Base-by-base conservation (phyloP, 2,113 vertebrate species). In the Noturus placidus region DNA sequence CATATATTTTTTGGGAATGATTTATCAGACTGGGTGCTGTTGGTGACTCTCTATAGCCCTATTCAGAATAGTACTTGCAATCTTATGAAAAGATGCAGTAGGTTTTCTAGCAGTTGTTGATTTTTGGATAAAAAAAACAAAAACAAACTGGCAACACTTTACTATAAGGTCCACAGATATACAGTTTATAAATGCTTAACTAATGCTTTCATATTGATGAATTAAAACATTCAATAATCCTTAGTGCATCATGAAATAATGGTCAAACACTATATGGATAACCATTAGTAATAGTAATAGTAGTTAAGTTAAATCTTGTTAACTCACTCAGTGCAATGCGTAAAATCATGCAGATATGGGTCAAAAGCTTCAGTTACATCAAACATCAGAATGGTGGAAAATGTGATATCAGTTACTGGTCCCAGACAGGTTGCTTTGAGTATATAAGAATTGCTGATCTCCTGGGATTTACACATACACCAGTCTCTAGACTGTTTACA, bases 21-120 rank as follows among this genome's bases (percentile, higher is more conserved):
- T 86, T 82, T 67, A 61, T 86, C 54, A 82, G 69, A 63, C 56
- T 83, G 20, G 17, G 15, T 82, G 69, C 35, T 2, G 42, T 20
- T 82, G 46, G 8, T 50, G 77, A 25, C 54, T 59, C 76, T 79
- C 8, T 27, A 79, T 83, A 52, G 52, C 46, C 27, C 30, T 59
- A 74, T 57, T 69, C 82, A 56, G 15, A 35, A 83, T 9, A 52
- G 27, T 11, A 25, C 33, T 33, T 30, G 30, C 35, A 76, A 17
- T 59, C 27, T 33, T 50, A 20, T 57, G 27, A 56, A 69, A 57
- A 57, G 30, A 70, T 42, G 4, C 20, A 76, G 5, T 27, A 14
- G 33, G 19, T 22, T 72, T 72, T 72, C 5, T 72, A 33, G 1
- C 20, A 9, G 17, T 19, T 19, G 19, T 35, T 35, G 20, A 72